Conservation (phyloP, 1,140 invertebrate genomes). For the Arion vulgaris region DNA sequence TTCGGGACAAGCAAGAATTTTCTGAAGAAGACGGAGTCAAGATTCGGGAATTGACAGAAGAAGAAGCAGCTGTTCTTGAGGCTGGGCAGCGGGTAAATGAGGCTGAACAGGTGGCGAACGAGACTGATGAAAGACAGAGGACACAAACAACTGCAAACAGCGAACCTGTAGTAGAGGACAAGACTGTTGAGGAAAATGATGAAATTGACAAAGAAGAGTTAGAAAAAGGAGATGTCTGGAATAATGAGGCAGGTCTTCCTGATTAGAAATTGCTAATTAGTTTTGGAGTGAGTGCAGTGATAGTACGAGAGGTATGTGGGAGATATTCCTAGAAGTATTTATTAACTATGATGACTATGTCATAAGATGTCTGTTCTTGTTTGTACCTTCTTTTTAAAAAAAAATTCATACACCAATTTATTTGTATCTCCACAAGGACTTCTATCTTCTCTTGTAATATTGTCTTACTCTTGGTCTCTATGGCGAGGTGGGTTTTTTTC, state of each 20-base stretch:
- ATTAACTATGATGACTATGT: too few species aligned
- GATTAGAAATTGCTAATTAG: neutral
- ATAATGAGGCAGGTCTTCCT: slow-evolving; percentile 16
- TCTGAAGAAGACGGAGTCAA: neutral
- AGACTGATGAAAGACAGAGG: neutral
- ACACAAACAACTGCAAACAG: neutral
- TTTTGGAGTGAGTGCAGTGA: too few species aligned
- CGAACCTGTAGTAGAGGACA: neutral
- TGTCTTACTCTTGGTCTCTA: too few species aligned
- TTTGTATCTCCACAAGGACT: too few species aligned
- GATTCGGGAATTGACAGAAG: slow-evolving; percentile 31
- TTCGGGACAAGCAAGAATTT: neutral
- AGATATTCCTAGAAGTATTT: too few species aligned
- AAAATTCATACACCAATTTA: too few species aligned
- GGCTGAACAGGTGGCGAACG: neutral
- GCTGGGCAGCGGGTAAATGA: neutral
- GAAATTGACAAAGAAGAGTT: slow-evolving; percentile 32
- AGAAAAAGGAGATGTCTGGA: slow-evolving; percentile 35
- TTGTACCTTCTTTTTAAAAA: too few species aligned
- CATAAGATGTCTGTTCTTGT: too few species aligned
- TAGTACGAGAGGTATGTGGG: too few species aligned
- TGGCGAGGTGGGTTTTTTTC: too few species aligned
- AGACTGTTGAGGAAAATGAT: slow-evolving; percentile 2
- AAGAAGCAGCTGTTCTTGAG: slow-evolving; percentile 24
- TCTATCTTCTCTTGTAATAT: too few species aligned